phyloP scores from a whole-genome alignment of 2,113 vertebrate genomes.

The Peromyscus leucopus region DNA sequence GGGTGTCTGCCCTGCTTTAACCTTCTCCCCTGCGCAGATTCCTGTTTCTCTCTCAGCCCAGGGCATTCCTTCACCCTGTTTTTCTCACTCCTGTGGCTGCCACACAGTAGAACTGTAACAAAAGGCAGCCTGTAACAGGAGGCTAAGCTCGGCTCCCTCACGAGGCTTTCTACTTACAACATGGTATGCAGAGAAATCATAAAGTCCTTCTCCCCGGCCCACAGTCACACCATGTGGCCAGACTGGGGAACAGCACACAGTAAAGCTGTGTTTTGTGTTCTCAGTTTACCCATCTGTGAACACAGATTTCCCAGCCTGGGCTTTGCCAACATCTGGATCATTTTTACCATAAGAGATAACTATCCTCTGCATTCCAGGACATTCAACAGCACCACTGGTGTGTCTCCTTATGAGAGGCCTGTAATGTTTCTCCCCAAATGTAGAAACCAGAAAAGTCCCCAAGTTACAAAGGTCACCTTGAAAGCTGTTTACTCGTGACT shows the following conservation, averaged over 20 bases:
- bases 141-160: rapidly evolving
- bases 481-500: not conserved
- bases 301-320: not conserved
- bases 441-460: not conserved
- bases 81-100: not conserved
- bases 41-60: not conserved
- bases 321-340: not conserved
- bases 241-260: not conserved
- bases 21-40: not conserved
- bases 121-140: not conserved
- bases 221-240: not conserved
- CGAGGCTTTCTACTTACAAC: not conserved
- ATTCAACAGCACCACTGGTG: not conserved
- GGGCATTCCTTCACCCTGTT: not conserved
- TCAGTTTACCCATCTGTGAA: not conserved
- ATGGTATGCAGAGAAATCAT: rapidly evolving
- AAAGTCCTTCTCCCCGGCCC: not conserved
- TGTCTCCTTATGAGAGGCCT: not conserved
- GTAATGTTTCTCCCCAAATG: rapidly evolving
- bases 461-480: not conserved
- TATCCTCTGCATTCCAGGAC: no score
- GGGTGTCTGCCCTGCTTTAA: not conserved
- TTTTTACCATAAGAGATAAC: not conserved
- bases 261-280: no score
- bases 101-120: not conserved